Evolutionary conservation across 1,140 invertebrate genomes (phyloP).

Genomic region (Drosophila parabipectinata): DNA sequence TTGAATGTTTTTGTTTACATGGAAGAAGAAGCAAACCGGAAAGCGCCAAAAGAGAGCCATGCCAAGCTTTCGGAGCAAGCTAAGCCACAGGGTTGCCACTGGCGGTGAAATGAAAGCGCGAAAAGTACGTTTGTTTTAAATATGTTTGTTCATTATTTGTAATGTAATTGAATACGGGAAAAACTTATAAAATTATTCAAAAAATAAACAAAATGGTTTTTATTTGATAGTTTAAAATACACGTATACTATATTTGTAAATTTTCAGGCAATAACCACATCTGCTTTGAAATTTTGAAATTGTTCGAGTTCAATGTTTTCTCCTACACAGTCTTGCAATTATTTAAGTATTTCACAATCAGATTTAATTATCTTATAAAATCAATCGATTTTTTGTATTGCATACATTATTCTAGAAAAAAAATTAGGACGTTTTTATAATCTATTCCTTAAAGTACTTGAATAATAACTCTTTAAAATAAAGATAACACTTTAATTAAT

Average conservation of each 20-base stretch:
- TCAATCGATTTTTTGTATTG: not conserved
- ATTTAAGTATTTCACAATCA: not conserved
- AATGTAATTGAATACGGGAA: too few species aligned
- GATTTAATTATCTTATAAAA: not conserved
- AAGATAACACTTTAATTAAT: too few species aligned
- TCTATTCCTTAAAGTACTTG: too few species aligned
- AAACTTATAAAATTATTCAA: too few species aligned
- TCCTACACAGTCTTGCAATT: not conserved
- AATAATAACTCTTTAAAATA: too few species aligned
- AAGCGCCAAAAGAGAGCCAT: not conserved
- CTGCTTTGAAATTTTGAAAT: not conserved
- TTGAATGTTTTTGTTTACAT: conserved; percentile 55
- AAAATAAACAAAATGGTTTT: too few species aligned
- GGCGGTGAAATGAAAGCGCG: too few species aligned
- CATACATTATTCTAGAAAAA: not conserved
- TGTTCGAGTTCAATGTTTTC: not conserved
- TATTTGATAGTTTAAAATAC: not conserved
- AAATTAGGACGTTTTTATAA: not conserved
- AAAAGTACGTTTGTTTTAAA: too few species aligned
- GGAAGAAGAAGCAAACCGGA: conserved; percentile 17
- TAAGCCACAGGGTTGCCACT: conserved; percentile 15
- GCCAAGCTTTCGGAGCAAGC: not conserved
- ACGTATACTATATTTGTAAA: not conserved
- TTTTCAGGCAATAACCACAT: not conserved
- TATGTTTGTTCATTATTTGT: too few species aligned